Base-by-base conservation (phyloP, 1,140 invertebrate genomes). In the Ceratoteleas bidentatus region DNA sequence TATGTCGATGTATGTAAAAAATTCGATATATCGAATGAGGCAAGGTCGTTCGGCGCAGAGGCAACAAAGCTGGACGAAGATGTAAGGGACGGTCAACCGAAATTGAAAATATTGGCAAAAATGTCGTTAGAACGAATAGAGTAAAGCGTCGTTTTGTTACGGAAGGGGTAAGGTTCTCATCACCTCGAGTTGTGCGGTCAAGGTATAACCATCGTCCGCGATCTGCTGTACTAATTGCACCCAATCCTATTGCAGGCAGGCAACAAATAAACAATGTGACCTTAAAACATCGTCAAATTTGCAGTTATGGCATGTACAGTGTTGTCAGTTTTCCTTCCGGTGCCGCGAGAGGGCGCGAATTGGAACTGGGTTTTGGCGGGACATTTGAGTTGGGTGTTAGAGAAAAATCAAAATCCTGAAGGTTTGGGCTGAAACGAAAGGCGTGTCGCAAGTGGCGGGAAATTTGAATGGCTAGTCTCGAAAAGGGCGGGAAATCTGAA, bases 191-290 rank as follows among this genome's bases (percentile, higher is more conserved):
- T 95, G 94, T 87, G 94, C 94, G 91, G 93, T 95, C 94, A 95
- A 95, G 86, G 92, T 93, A 92, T 93, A 94, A 92, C 94, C 95
- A 87, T 94, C 94, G 92, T 95, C 95, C 92, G 95, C 93, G 89
- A 96, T 94, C 91, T 94, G 95, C 92, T 95, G 94, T 90, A 95
- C 94, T 93, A 96, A 92, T 93, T 95, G 94, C 91, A 94, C 94
- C 95, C 95, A 96, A 92, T 95, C 95, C 95, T 92, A 92, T 92
- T 88, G 92, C 86, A 90, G 85, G 88, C 89, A 90, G 88, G 85
- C 83, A 92, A 92, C 89, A 92, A 87, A 91, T 89, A 90, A 90
- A 91, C 64, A 73, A 65, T 65, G 79, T 83, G 45, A 87, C 60
- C 85, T 88, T 87, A 73, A 87, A 85, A 72, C 69, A 82, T 69